phyloP scores from a whole-genome alignment of 2,797 vertebrate species.

The Oophaga sylvatica region DNA sequence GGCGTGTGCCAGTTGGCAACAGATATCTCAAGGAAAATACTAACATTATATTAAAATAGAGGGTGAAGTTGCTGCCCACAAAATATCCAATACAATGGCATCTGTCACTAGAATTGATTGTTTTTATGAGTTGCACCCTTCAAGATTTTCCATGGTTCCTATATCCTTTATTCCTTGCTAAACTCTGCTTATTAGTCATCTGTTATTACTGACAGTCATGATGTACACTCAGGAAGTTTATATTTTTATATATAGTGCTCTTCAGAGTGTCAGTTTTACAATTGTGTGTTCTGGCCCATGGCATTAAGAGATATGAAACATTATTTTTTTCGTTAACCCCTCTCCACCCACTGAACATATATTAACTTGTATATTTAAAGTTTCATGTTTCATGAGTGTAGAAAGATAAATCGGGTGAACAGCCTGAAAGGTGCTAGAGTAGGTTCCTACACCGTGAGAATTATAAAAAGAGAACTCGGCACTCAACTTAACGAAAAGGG shows the following conservation, averaged over 20 bases:
- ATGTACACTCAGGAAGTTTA: conserved; percentile 16
- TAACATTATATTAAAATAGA: conserved; percentile 53
- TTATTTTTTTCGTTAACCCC: background rate
- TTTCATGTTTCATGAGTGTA: background rate
- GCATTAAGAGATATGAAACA: background rate
- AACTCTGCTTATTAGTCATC: conserved; percentile 40
- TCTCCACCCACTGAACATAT: background rate
- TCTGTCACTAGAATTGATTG: conserved; percentile 52
- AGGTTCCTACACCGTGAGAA: too few relatives aligned
- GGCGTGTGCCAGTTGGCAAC: conserved; percentile 59
- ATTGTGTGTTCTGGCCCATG: background rate
- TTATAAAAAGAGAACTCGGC: too few relatives aligned
- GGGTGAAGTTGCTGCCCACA: conserved; percentile 44
- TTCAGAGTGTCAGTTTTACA: background rate
- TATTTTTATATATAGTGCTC: conserved; percentile 5
- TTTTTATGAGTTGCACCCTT: conserved; percentile 47
- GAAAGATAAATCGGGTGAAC: too few relatives aligned
- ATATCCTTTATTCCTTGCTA: conserved; percentile 2
- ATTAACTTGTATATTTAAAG: background rate
- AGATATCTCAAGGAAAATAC: conserved; percentile 47
- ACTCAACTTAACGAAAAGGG: too few relatives aligned
- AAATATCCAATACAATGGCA: conserved; percentile 40
- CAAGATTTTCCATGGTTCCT: conserved; percentile 26
- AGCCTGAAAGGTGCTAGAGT: too few relatives aligned
- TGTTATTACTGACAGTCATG: conserved; percentile 23